Evolutionary conservation across 2,888 invertebrate species (phyloP), one percentile per base, ranked within the genome.

Genomic region (Drosophila robusta): DNA sequence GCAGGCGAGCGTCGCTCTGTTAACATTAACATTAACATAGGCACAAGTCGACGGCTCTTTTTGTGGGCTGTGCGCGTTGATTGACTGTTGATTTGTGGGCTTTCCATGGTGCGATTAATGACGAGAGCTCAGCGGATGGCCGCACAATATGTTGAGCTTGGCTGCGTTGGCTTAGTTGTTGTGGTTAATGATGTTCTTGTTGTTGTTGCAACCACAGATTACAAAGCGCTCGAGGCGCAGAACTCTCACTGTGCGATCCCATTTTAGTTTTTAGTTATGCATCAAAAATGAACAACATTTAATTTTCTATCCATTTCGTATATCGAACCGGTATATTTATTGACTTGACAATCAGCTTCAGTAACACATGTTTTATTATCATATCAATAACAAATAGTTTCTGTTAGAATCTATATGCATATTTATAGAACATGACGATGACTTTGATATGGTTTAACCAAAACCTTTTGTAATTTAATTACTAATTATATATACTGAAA

Each of bases 41-140:
- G 5, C 26, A 11, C n/a, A n/a, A n/a, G n/a, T 18, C 26, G 29
- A 29, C 29, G 8, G 26, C 34, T 57, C 41, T 38, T 57, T 29
- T 57, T 58, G 57, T 52, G 73, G 70, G 63, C 72, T 64, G 75
- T 63, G 60, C 70, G 84, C 73, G 80, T 79, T 78, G 87, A 84
- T 84, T 70, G 85, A 55, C 79, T 70, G 88, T 70, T 87, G 81
- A 84, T 87, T 78, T 80, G 87, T 83, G 84, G 65, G 66, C 62
- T 66, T 69, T 64, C 75, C 78, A 39, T 65, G 63, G 62, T 65
- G 76, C 76, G 70, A 87, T 87, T 85, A 81, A 87, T 76, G 88
- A 69, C 73, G 65, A 69, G 75, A 41, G 58, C 65, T 64, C 70
- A 78, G 72, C 66, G 75, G 67, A 60, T 70, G 78, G 75, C 57